Percentiles rank a stretch among this genome's conserved stretches.
phyloP scores from a whole-genome alignment of 2,113 vertebrate genomes.

The Tylochromis polylepis region DNA sequence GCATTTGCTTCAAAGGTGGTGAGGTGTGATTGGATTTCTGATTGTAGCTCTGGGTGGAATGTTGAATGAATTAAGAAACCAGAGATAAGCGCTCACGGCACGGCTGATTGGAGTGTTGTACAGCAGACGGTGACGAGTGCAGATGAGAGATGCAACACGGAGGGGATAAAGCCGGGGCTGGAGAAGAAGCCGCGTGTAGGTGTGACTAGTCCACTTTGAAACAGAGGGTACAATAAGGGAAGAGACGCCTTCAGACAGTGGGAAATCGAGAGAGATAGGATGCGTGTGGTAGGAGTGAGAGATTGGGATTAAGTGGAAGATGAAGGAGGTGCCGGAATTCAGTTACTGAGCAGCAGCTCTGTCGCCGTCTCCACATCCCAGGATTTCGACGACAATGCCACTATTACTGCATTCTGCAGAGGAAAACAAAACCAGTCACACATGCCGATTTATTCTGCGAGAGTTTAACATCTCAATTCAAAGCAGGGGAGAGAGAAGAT shows the following conservation, averaged over 20 bases:
- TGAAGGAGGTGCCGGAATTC: constrained; percentile 70
- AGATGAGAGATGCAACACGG: constrained; percentile 14
- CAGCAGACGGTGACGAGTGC: constrained; percentile 15
- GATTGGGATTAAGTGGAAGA: constrained; percentile 17
- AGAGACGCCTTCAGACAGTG: constrained; percentile 30
- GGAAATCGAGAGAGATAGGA: constrained; percentile 1
- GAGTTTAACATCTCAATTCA: not conserved
- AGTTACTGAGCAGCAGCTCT: constrained; percentile 98
- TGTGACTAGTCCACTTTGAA: constrained; percentile 18
- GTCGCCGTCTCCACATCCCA: constrained; percentile 99
- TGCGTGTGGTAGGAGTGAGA: not conserved
- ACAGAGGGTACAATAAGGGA: not conserved
- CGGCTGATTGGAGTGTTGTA: constrained; percentile 47
- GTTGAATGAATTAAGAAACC: constrained; percentile 41
- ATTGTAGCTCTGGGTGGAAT: constrained; percentile 53
- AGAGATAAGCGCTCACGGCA: constrained; percentile 32
- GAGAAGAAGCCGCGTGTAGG: not conserved
- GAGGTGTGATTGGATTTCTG: constrained; percentile 19
- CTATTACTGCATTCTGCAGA: constrained; percentile 96
- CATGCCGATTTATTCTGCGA: not conserved
- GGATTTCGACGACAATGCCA: constrained; percentile 99
- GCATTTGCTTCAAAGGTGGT: constrained; percentile 22
- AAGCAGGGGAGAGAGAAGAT: not conserved
- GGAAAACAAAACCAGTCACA: not conserved
- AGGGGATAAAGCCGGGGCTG: not conserved